Base-by-base conservation (phyloP, 1,140 invertebrate species). In the Drosophila chauvacae region DNA sequence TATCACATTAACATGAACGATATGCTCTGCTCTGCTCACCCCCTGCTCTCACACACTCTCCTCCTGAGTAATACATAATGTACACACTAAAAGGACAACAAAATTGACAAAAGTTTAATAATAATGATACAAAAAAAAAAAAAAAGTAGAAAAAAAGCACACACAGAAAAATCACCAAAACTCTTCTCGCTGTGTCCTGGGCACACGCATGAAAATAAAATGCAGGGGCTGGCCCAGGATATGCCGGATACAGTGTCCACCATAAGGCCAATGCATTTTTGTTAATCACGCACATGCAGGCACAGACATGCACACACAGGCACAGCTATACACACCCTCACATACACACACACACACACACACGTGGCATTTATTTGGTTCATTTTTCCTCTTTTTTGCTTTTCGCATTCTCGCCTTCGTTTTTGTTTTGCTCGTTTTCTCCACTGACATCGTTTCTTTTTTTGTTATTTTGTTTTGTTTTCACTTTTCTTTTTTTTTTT, bases 341-440 rank as follows among this genome's bases (percentile, higher is more conserved):
- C 26, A 30, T 44, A 20, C 37, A 33, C 23, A 16, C 33, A 11
- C 48, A n/a, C 41, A 26, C 33, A 33, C 41, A 59, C 44, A 41
- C 72, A 55, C 45, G 26, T 60, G 60, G 39, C 65, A 68, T 77
- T 66, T 82, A 82, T 87, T 88, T 87, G 84, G 84, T 88, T 87
- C 84, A 87, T 87, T 87, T 87, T 87, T 87, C 76, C 65, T 73
- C 45, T 72, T 72, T 66, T 30, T 33, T 69, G 47, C 62, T 23
- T 53, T 18, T 65, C 53, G 53, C 53, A 39, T 56, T 56, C 35
- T 64, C 70, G 51, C 53, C 77, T 86, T 75, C 58, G 71, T 74
- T 86, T 74, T 86, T 87, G 84, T 88, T 88, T 87, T 87, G 84
- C 57, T 87, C 80, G 80, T 87, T 88, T 87, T 87, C 80, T 88